Evolutionary conservation across 2,888 invertebrate genomes (phyloP), one percentile per base, ranked within the genome.

Genomic region (Campoplex nolae): DNA sequence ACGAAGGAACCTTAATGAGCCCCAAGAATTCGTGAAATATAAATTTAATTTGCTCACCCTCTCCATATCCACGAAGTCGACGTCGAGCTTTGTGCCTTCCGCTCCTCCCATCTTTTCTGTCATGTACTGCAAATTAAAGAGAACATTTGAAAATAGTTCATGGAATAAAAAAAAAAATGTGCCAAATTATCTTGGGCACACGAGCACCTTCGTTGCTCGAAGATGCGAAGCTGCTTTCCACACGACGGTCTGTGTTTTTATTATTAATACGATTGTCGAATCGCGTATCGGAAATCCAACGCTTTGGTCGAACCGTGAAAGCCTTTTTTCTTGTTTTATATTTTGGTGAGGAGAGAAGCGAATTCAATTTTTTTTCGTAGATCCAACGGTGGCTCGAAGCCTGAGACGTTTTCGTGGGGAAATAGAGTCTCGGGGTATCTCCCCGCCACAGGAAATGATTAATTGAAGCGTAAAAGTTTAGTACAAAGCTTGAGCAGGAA

Each of bases 41-140:
- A 83, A 70, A 56, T 62, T 73, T 23, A 75, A 45, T 84, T 82
- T 82, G n/a, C 70, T 71, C 54, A 99, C 99, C 96, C 98, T 97
- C 96, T 99, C 99, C 99, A 99, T 99, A 94, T 99, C 99, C 96
- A 98, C 96, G 95, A 99, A 99, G 94, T 99, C 99, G 95, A 99
- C 97, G 95, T 99, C 99, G 94, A 99, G 96, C 95, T 99, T 99
- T 91, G 99, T 99, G 95, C 99, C 99, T 95, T 99, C 99, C 90
- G 99, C 99, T 95, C 99, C 99, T 89, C 99, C 99, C 97, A 99
- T 99, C 96, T 99, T 99, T 95, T 99, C 99, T 94, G 99, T 99
- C 96, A 99, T 98, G 96, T 99, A 99, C 99, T 99, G 96, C 85
- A 96, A 97, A 95, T 94, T 92, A 93, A 89, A 91, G 89, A 84